phyloP scores from a whole-genome alignment of 2,888 invertebrate species.

The Perizoma flavofasciatum region DNA sequence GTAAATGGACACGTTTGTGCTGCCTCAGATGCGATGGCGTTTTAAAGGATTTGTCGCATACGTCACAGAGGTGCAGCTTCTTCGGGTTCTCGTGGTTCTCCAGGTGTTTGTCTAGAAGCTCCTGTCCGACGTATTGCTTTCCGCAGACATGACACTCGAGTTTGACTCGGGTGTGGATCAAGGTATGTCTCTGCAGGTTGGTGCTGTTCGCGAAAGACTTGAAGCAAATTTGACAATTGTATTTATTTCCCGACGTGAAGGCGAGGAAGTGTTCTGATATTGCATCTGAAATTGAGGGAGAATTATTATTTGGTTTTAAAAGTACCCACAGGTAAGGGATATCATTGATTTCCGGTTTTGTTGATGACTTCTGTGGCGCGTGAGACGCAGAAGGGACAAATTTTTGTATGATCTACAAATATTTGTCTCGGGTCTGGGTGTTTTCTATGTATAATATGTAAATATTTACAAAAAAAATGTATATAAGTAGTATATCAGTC shows the following conservation, averaged over 20 bases:
- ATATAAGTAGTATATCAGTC: too few relatives aligned
- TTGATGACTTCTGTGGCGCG: too few relatives aligned
- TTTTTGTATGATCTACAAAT: too few relatives aligned
- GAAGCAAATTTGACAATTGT: constrained; percentile 39
- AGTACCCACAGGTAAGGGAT: neutral
- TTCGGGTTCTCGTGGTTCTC: constrained; percentile 36
- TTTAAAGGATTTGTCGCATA: constrained; percentile 53
- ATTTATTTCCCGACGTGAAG: constrained; percentile 3
- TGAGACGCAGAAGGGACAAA: too few relatives aligned
- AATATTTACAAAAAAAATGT: too few relatives aligned
- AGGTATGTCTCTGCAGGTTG: constrained; percentile 41
- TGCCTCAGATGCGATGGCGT: constrained; percentile 52
- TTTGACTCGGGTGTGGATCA: constrained; percentile 34
- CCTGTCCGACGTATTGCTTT: constrained; percentile 32
- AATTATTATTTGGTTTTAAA: neutral
- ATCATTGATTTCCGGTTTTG: too few relatives aligned
- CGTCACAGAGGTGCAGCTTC: constrained; percentile 43
- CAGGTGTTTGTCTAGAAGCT: constrained; percentile 36
- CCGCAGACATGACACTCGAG: constrained; percentile 39
- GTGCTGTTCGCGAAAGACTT: constrained; percentile 39
- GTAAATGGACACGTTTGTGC: constrained; percentile 49
- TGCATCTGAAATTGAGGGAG: constrained; percentile 53
- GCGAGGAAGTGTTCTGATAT: constrained; percentile 32
- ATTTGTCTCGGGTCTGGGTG: too few relatives aligned
- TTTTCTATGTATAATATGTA: too few relatives aligned